These are phyloP conservation scores for Pluvianellus socialis DNA, from an alignment of 2,113 vertebrate species.

Conservation along the genomic window DNA sequence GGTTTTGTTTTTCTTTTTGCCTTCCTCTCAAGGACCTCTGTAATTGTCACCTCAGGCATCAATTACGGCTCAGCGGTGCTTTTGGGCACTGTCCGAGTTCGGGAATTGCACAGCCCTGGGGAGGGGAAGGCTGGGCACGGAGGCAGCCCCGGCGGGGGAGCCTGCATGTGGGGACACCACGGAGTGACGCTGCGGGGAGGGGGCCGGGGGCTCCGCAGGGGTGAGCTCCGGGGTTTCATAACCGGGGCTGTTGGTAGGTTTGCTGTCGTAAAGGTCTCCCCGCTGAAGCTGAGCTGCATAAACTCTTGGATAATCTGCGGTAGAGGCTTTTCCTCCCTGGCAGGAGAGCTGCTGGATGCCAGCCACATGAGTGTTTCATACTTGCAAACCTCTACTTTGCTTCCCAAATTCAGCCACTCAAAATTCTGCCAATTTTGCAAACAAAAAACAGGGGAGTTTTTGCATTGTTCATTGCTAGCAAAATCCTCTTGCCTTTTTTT, in stretches of 20 bases:
- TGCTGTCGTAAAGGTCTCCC: neutral
- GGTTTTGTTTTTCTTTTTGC: conserved; percentile 8
- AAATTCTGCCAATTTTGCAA: neutral
- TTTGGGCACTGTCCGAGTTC: neutral
- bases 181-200: neutral
- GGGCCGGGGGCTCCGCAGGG: accelerated
- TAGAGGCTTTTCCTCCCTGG: conserved; percentile 15
- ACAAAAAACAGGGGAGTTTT: neutral
- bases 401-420: neutral
- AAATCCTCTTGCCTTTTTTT: neutral
- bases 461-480: neutral
- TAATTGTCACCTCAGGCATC: conserved; percentile 53
- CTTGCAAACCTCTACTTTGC: neutral
- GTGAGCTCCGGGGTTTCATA: neutral
- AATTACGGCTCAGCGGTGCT: neutral
- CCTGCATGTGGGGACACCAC: accelerated
- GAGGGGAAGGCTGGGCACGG: neutral
- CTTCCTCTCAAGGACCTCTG: neutral
- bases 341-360: conserved; percentile 3
- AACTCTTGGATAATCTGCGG: conserved; percentile 11
- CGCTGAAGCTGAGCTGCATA: neutral
- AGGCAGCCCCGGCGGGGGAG: neutral
- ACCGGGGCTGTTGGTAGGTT: neutral
- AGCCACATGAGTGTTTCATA: neutral
- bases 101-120: neutral